Conservation (phyloP, 2,888 invertebrate species). For the Operophtera brumata region DNA sequence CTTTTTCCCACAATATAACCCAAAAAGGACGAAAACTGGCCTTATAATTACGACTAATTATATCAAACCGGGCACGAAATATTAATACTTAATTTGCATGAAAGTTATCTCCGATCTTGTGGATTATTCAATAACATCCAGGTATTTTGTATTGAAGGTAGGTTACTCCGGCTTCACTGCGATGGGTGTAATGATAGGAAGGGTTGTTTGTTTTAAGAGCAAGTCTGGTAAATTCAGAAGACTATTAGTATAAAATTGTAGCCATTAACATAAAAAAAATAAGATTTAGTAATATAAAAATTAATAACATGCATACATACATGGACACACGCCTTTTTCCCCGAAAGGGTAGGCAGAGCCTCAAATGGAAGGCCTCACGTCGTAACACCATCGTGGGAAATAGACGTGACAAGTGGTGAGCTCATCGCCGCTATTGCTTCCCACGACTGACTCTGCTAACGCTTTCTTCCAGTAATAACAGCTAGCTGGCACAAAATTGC, state of each 20-base stretch:
- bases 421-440: no score
- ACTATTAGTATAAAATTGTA: not conserved
- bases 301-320: no score
- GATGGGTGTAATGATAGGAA: constrained; percentile 51
- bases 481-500: no score
- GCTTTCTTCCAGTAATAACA: no score
- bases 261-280: no score
- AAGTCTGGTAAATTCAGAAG: constrained; percentile 16
- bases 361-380: no score
- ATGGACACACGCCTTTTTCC: no score
- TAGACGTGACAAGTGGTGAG: no score
- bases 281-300: no score
- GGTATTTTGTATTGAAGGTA: constrained; percentile 47
- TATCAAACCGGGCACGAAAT: constrained; percentile 59
- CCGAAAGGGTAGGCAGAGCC: no score
- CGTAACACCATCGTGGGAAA: no score
- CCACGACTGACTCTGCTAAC: no score
- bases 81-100: constrained; percentile 69
- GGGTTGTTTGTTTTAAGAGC: constrained; percentile 36
- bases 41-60: constrained; percentile 61
- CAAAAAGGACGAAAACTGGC: constrained; percentile 36
- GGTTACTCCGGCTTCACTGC: constrained; percentile 38
- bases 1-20: constrained; percentile 18
- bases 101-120: constrained; percentile 46
- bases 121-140: constrained; percentile 64